These are phyloP conservation scores for Paramisgurnus dabryanus DNA, from an alignment of 2,113 vertebrate genomes.

Conservation along the genomic window DNA sequence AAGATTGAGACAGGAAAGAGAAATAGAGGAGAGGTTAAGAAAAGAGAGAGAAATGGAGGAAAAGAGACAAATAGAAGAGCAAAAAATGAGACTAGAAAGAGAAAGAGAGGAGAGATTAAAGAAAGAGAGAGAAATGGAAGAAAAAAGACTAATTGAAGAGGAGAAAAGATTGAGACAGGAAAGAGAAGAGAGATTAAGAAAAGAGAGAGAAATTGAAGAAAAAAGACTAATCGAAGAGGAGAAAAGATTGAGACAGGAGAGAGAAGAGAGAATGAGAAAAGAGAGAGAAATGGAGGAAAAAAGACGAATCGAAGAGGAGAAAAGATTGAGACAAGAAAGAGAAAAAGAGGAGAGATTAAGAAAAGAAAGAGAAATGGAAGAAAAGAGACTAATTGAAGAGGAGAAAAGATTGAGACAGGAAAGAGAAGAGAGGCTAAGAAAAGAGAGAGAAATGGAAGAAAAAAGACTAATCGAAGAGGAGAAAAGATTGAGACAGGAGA, in stretches of 20 bases:
- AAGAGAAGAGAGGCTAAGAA: not conserved
- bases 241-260: not conserved
- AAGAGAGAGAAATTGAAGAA: not conserved
- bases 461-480: not conserved
- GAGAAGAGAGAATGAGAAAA: not conserved
- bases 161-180: not conserved
- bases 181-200: not conserved
- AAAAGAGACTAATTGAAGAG: not conserved
- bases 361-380: not conserved
- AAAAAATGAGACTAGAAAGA: not conserved
- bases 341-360: not conserved
- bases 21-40: not conserved
- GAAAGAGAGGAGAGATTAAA: slow-evolving; percentile 25
- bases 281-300: slow-evolving; percentile 15
- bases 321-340: not conserved
- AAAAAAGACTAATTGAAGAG: not conserved
- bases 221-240: not conserved
- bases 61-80: not conserved
- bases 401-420: not conserved
- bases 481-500: not conserved
- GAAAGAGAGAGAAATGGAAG: slow-evolving; percentile 19
- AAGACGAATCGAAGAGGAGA: not conserved
- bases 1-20: not conserved
- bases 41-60: not conserved
- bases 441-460: not conserved